Base-by-base conservation (phyloP, 2,797 vertebrate species). In the Hippopotamyrus pictus region DNA sequence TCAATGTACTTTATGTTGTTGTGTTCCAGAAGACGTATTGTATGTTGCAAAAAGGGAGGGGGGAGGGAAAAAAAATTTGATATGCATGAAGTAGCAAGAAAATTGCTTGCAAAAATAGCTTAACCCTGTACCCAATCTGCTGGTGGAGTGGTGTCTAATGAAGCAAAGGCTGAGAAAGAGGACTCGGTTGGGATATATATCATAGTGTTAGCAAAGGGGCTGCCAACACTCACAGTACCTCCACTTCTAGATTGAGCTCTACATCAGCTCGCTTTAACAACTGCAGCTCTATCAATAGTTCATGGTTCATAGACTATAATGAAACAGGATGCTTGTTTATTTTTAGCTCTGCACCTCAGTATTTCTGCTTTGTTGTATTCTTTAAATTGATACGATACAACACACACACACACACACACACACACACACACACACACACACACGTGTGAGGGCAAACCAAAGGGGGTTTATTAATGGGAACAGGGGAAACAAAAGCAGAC, bases 101-200 rank as follows among this genome's bases (percentile, higher is more conserved):
- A 94, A 95, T 92, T 92, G 89, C 83, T 92, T 93, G 91, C 91
- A 93, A 91, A 94, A 94, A 93, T 93, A 92, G 93, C 92, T 93
- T 91, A 91, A 93, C 93, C 94, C 93, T 90, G 92, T 90, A 91
- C 92, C 91, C 92, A 92, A 88, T 50, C 90, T 91, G 90, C 91
- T 92, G 91, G 88, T 91, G 91, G 89, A 94, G 92, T 91, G 84
- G 89, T 90, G 91, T 89, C 92, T 93, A 94, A 95, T 94, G 93
- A 95, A 94, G 93, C 92, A 87, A 37, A 84, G 89, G 51, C 69
- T 94, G 92, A 91, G 91, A 90, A 90, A 90, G 86, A 89, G 88
- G 90, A 65, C 87, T 90, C 89, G 69, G 87, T 82, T 89, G 92
- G 91, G 92, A 91, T 91, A 90, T 46, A 90, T 89, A 79, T 83